phyloP scores from a whole-genome alignment of 2,113 vertebrate genomes.

The Colius striatus region DNA sequence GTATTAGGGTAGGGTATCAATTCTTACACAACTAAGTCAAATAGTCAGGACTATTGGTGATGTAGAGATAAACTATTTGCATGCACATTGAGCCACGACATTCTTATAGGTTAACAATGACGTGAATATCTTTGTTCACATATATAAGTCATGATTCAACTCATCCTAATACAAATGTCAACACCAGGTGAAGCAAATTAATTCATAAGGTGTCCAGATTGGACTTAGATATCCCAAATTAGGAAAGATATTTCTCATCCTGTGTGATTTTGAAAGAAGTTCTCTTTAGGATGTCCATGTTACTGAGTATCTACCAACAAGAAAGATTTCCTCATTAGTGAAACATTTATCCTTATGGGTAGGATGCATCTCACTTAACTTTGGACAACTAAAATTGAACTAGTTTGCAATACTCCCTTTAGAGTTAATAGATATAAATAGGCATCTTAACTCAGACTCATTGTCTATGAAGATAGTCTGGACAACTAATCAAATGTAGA shows the following conservation, averaged over 20 bases:
- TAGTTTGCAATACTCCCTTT: background rate
- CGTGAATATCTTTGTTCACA: background rate
- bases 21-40: background rate
- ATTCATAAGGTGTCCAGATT: background rate
- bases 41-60: background rate
- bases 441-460: background rate
- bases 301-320: background rate
- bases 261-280: background rate
- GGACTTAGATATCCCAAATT: background rate
- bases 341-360: background rate
- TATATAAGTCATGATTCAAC: background rate
- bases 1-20: background rate
- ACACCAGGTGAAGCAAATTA: background rate
- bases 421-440: conserved; percentile 17
- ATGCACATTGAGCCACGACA: accelerated
- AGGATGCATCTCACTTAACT: background rate
- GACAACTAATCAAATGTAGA: conserved; percentile 17
- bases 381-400: background rate
- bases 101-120: background rate
- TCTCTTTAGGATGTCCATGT: background rate
- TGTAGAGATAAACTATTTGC: background rate
- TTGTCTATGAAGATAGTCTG: conserved; percentile 4
- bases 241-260: background rate
- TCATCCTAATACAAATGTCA: background rate
- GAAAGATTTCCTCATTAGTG: background rate